These are phyloP conservation scores for Limnothrissa miodon DNA, from an alignment of 2,113 vertebrate species.

Conservation along the genomic window DNA sequence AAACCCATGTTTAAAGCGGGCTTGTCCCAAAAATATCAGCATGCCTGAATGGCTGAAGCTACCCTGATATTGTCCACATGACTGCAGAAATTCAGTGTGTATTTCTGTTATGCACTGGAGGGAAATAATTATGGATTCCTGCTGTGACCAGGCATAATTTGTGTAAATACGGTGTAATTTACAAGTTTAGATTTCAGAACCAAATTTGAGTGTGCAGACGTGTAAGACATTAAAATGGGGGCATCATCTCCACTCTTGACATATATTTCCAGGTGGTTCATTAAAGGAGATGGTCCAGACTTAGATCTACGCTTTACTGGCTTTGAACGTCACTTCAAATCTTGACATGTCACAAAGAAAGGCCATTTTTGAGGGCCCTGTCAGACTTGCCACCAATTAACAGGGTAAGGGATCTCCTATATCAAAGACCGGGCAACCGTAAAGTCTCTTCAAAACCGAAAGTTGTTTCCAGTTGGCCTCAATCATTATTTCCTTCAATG, in stretches of 20 bases:
- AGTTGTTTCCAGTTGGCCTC: not conserved
- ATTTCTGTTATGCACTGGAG: not conserved
- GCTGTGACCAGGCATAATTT: not conserved
- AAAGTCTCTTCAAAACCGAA: not conserved
- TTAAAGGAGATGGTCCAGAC: conserved; percentile 54
- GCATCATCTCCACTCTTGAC: not conserved
- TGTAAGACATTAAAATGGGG: not conserved
- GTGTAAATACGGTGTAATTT: conserved; percentile 16
- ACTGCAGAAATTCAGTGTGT: not conserved
- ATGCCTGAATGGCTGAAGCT: not conserved
- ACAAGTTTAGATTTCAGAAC: not conserved
- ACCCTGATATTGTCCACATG: not conserved
- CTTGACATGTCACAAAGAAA: conserved; percentile 58
- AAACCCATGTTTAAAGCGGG: not conserved
- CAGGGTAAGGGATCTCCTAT: conserved; percentile 24
- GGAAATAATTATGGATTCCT: conserved; percentile 8
- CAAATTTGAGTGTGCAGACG: not conserved
- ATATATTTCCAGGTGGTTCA: conserved; percentile 54
- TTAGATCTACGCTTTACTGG: conserved; percentile 59
- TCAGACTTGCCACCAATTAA: conserved; percentile 53
- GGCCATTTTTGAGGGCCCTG: conserved; percentile 26
- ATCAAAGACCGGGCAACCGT: conserved; percentile 22
- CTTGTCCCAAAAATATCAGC: not conserved
- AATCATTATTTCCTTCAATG: not conserved
- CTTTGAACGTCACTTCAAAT: conserved; percentile 58